A percentile compares a stretch with the other conserved stretches of the same genome.
These are phyloP conservation scores for Triops longicaudatus DNA, from an alignment of 1,140 invertebrate genomes.

Conservation along the genomic window DNA sequence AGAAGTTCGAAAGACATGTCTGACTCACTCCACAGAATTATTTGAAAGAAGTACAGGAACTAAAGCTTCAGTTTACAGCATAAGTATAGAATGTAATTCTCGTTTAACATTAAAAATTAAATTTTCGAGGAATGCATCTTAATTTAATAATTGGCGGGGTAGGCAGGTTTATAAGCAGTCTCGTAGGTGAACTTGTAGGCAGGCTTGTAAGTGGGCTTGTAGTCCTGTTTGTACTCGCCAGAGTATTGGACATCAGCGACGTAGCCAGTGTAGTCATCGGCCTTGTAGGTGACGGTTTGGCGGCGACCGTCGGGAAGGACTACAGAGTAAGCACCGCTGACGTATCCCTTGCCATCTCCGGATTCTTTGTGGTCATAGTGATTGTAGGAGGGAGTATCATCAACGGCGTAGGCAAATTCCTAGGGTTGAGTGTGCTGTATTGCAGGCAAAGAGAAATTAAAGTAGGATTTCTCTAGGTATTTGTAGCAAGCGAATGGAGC, in stretches of 20 bases:
- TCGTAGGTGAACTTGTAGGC: constrained; percentile 12
- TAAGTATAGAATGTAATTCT: too few species aligned
- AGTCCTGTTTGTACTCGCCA: constrained; percentile 51
- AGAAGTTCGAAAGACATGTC: too few species aligned
- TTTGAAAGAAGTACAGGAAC: too few species aligned
- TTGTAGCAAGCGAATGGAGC: not conserved
- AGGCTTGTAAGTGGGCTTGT: constrained; percentile 20
- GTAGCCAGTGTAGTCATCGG: constrained; percentile 66
- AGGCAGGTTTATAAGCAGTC: not conserved
- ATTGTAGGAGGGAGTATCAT: constrained; percentile 56
- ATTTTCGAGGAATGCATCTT: too few species aligned
- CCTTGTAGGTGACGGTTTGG: constrained; percentile 66
- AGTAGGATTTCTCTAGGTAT: not conserved
- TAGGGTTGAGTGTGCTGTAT: constrained; percentile 40
- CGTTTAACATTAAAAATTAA: too few species aligned
- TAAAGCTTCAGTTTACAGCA: too few species aligned
- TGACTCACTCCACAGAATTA: too few species aligned
- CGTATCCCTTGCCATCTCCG: constrained; percentile 49
- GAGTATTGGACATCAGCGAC: constrained; percentile 70
- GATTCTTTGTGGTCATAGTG: constrained; percentile 63
- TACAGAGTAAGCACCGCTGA: constrained; percentile 60
- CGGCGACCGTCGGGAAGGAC: constrained; percentile 63
- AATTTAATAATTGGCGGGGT: not conserved
- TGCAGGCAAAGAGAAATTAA: not conserved
- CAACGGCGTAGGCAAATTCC: constrained; percentile 63